These are phyloP conservation scores for Leptobrachium leishanense DNA, from an alignment of 2,113 vertebrate species.

Conservation along the genomic window DNA sequence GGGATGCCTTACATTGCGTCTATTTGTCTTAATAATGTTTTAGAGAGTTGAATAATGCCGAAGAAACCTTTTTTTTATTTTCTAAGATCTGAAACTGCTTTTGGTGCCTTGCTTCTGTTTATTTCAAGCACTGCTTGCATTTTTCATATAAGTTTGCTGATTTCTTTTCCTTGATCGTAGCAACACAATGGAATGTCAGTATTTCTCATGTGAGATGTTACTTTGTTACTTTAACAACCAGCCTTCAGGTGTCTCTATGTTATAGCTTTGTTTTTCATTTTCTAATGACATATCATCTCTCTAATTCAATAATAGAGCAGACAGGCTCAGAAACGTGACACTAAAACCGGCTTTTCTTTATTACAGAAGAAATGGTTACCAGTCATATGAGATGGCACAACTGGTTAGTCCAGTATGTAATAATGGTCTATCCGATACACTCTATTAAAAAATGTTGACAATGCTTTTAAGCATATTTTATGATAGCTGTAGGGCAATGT, in stretches of 20 bases:
- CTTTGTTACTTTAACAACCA: neutral
- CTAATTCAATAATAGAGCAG: constrained; percentile 18
- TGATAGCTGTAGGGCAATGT: neutral
- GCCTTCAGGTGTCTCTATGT: constrained; percentile 5
- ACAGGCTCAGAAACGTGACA: constrained; percentile 28
- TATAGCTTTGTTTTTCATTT: constrained; percentile 25
- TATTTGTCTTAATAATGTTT: no score
- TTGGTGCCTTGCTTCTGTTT: no score
- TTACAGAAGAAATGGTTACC: constrained; percentile 35
- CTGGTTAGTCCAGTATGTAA: constrained; percentile 43
- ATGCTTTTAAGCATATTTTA: constrained; percentile 37
- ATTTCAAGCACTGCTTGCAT: no score
- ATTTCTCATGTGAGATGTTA: neutral
- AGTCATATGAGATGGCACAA: constrained; percentile 33
- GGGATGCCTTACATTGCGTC: no score
- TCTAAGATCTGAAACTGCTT: no score
- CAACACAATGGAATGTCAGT: constrained; percentile 21
- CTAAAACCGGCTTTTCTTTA: constrained; percentile 33
- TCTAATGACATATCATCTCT: constrained; percentile 27
- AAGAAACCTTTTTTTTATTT: no score
- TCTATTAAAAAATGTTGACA: constrained; percentile 19
- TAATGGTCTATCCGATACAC: constrained; percentile 11
- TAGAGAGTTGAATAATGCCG: no score
- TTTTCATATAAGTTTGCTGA: no score
- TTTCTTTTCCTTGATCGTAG: no score